Conservation (phyloP, 2,797 vertebrate genomes). For the Cheirogaleus major region DNA sequence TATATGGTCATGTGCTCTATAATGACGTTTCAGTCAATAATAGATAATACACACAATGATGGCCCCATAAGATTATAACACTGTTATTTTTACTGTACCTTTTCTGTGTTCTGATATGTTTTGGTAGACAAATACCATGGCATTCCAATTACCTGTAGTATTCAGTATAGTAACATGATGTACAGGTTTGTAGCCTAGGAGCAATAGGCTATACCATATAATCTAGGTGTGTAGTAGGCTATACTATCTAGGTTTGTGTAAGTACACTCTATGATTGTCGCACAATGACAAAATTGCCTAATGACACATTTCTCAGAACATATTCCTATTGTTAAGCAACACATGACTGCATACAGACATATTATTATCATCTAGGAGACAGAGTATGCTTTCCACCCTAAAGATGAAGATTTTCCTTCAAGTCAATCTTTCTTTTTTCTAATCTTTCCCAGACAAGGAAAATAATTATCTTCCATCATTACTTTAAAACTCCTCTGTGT, state of each 20-base stretch:
- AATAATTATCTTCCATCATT: neutral
- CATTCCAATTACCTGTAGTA: neutral
- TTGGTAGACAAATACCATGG: neutral
- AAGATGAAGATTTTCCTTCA: neutral
- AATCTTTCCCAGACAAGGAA: neutral
- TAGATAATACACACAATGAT: neutral
- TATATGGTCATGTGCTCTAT: neutral
- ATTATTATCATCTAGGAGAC: neutral
- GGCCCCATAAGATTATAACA: neutral
- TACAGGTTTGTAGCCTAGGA: neutral
- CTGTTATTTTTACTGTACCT: neutral
- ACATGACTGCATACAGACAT: neutral
- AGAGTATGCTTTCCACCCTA: neutral
- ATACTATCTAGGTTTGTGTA: neutral
- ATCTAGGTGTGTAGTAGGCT: neutral
- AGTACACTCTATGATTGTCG: neutral
- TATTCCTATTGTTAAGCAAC: neutral
- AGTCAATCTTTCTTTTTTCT: constrained; percentile 17
- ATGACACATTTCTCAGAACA: neutral
- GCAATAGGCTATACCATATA: neutral
- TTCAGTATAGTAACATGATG: neutral
- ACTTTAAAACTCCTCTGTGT: neutral
- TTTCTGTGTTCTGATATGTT: neutral
- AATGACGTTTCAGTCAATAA: neutral
- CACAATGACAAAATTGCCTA: neutral